Base-by-base conservation (phyloP, 2,888 invertebrate genomes). In the Lamellibrachia columna region DNA sequence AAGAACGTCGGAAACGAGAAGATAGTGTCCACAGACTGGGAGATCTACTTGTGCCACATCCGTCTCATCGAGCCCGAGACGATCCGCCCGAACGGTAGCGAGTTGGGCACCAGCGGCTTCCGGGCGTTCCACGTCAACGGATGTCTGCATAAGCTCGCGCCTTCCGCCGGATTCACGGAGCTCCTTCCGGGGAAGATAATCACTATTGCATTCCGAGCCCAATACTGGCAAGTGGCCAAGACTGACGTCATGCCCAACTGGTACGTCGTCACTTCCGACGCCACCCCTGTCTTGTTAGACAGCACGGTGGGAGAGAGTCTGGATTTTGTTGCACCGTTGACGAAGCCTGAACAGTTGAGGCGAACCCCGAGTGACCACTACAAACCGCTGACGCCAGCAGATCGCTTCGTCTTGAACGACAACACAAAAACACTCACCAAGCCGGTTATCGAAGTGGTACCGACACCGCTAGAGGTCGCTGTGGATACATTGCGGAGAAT, bases 281-380 rank as follows among this genome's bases (percentile, higher is more conserved):
- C 75, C 22, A 75, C 22, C 22, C 75, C 75, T 11, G 75, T 22
- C 22, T 6, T 15, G n/a, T 6, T 75, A 75, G n/a, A 75, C 3
- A 75, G 15, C 75, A 75, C 75, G 11, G 22, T n/a, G 75, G 75
- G 75, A 6, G 75, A 94, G 92, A 53, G 28, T 15, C 92, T 94
- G 52, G 93, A 92, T 60, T 94, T 93, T 91, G 94, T 94, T 52
- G 90, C 28, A 15, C 60, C 53, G 75, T 95, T 95, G 75, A 93
- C 90, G 28, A 92, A 92, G 0, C 92, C 92, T 28, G 92, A 94
- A 15, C 94, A 95, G 92, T 95, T 94, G 93, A 95, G 95, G 91
- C 60, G 95, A 9, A 58, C 52, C 11, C 92, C 90, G 53, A 40
- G 7, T 22, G 94, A 94, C 90, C 40, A 52, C 22, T 94, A 93